phyloP scores from a whole-genome alignment of 2,888 invertebrate species.

The Amphipyra berbera region DNA sequence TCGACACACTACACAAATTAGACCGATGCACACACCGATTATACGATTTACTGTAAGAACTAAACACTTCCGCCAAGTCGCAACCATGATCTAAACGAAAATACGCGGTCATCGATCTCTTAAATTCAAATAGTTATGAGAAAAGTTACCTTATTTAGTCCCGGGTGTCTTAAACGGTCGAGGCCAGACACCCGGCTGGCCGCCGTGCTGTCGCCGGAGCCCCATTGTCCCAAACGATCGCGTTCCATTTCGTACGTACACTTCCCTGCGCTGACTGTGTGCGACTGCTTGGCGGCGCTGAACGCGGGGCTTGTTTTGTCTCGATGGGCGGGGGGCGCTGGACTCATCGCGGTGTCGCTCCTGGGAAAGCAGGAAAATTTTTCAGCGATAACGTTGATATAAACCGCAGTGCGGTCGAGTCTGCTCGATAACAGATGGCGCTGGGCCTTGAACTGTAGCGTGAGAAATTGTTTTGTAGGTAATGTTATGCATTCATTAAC shows the following conservation, averaged over 20 bases:
- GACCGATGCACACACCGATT: constrained; percentile 30
- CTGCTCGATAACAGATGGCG: constrained; percentile 84
- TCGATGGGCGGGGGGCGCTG: constrained; percentile 81
- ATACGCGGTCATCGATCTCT: constrained; percentile 60
- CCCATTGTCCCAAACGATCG: constrained; percentile 91
- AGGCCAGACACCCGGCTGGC: constrained; percentile 90
- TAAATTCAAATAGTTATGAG: neutral
- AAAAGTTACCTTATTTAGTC: constrained; percentile 92
- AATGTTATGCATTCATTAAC: neutral
- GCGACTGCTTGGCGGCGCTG: constrained; percentile 79
- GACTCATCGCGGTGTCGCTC: constrained; percentile 86
- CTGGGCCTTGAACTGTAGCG: constrained; percentile 60
- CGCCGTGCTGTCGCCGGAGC: constrained; percentile 89
- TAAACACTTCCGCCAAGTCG: constrained; percentile 69
- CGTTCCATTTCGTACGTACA: constrained; percentile 87
- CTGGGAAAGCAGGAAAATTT: constrained; percentile 87
- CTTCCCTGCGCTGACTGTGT: constrained; percentile 68
- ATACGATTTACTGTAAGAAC: constrained; percentile 48
- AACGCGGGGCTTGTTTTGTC: constrained; percentile 79
- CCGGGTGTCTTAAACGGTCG: constrained; percentile 92
- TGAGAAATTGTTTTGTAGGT: constrained; percentile 48
- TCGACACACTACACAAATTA: constrained; percentile 17
- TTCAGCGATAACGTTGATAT: constrained; percentile 79
- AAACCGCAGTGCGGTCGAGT: constrained; percentile 75
- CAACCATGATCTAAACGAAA: constrained; percentile 79